Base-by-base conservation (phyloP, 2,888 invertebrate species). In the Yponomeuta evonymella region DNA sequence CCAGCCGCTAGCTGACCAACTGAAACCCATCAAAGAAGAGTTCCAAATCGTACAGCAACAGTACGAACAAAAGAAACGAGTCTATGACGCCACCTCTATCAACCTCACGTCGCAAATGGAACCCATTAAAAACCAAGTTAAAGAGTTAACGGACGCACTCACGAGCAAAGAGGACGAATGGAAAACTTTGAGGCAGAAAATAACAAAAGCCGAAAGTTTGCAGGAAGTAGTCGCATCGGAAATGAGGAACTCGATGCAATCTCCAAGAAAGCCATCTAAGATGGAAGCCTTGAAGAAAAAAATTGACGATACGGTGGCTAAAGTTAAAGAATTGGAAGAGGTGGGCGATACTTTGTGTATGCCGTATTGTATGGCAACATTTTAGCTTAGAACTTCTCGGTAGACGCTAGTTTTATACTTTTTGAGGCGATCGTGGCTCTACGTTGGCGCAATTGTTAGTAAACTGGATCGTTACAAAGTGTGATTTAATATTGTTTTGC, bases 21-120 rank as follows among this genome's bases (percentile, higher is more conserved):
- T 96, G 70, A 94, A 95, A 78, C 94, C 94, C 2, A 85, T 96
- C 70, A 93, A 96, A 75, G 94, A 95, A 75, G 93, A 94, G 77
- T 93, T 93, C 69, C 94, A 95, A 88, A 93, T 94, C 73, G 80
- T 95, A 62, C 94, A 94, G 75, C 93, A 94, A 76, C 94, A 94
- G 75, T 95, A 94, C 81, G 95, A 96, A 76, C 94, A 95, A 77
- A 94, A 94, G 86, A 96, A 96, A 83, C 82, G 93, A 74, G 83
- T 93, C 36, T 96, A 95, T 80, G 95, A 96, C 81, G 94, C 95
- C 4, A 93, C 94, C 71, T 93, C 94, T 43, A 92, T 92, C 76
- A 93, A 92, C 77, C 89, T 93, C 75, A 88, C 90, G 15, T 91
- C 92, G 1, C 92, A 93, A 83, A 89, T 93, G 87, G 93, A 94